These are phyloP conservation scores for Geophilus truncorum DNA, from an alignment of 2,888 invertebrate species.

Conservation along the genomic window DNA sequence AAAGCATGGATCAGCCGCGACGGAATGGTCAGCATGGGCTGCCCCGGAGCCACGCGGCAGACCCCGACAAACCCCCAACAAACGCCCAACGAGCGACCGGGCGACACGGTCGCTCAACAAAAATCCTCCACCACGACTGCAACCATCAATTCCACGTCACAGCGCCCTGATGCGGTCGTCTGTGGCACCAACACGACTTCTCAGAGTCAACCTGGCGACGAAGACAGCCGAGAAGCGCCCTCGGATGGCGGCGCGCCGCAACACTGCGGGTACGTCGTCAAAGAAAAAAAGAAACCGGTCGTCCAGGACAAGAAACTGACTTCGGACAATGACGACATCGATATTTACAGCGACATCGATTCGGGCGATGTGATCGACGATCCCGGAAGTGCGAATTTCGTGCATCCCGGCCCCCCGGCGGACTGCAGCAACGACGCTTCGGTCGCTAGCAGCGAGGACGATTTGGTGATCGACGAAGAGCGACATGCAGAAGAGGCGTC, in stretches of 20 bases:
- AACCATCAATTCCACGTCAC: not conserved
- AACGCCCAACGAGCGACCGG: not conserved
- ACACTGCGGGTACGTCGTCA: not conserved
- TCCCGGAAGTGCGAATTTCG: not conserved
- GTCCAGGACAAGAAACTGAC: not conserved
- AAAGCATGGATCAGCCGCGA: not conserved
- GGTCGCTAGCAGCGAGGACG: slow-evolving; percentile 38
- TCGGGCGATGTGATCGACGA: slow-evolving; percentile 41
- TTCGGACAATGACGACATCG: slow-evolving; percentile 51
- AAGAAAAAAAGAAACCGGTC: slow-evolving; percentile 34
- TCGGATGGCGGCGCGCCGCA: not conserved
- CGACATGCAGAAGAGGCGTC: slow-evolving; percentile 42
- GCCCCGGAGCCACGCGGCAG: not conserved
- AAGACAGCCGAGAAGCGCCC: not conserved
- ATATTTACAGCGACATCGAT: slow-evolving; percentile 62
- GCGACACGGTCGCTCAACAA: not conserved
- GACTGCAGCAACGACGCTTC: slow-evolving; percentile 39
- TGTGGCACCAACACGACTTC: not conserved
- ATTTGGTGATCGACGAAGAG: slow-evolving; percentile 40
- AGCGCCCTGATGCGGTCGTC: not conserved
- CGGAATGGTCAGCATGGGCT: not conserved
- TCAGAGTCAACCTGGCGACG: not conserved
- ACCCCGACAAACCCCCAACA: not conserved
- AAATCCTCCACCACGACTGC: not conserved
- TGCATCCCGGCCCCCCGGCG: not conserved